These are phyloP conservation scores for Limanda limanda DNA, from an alignment of 2,113 vertebrate genomes.

Conservation along the genomic window DNA sequence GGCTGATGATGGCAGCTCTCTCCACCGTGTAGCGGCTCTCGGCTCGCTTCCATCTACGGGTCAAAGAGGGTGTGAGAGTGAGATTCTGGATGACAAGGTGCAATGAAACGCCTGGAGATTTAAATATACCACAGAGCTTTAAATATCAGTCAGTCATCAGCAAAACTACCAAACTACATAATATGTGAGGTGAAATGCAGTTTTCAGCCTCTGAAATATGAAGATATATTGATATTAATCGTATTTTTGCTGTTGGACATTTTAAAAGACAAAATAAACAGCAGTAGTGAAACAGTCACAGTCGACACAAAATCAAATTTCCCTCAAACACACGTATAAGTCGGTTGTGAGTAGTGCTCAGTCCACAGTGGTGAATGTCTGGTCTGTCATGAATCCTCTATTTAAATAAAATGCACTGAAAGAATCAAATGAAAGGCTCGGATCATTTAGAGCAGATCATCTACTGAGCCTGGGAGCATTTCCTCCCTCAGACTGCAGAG, in stretches of 20 bases:
- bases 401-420: not conserved
- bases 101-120: not conserved
- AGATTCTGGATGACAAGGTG: not conserved
- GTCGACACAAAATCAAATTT: not conserved
- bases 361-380: not conserved
- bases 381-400: not conserved
- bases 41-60: conserved; percentile 90
- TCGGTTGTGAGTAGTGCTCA: not conserved
- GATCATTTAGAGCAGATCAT: conserved; percentile 1
- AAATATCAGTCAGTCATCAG: too few species aligned
- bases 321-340: not conserved
- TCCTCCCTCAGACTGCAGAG: conserved; percentile 67
- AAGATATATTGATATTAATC: too few species aligned
- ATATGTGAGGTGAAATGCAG: too few species aligned
- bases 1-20: conserved; percentile 95
- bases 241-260: too few species aligned
- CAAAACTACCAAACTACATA: too few species aligned
- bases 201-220: too few species aligned
- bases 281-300: not conserved
- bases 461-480: conserved; percentile 23
- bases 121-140: not conserved
- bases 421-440: not conserved
- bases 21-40: conserved; percentile 96
- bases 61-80: not conserved
- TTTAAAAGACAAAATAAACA: too few species aligned